Conservation (phyloP, 2,113 vertebrate genomes). For the Leuciscus idus region DNA sequence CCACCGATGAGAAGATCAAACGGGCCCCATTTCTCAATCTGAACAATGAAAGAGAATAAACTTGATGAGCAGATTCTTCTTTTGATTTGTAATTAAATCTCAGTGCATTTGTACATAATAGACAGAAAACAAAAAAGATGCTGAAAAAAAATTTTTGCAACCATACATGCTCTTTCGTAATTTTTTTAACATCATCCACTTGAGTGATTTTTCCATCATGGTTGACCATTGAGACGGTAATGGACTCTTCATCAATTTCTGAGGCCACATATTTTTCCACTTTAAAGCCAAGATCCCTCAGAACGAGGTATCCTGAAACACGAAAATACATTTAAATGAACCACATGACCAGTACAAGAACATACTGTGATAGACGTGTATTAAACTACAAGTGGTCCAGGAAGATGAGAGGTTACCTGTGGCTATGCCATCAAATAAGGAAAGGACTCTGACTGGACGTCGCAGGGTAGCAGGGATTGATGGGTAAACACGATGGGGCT, state of each 20-base stretch:
- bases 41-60: neutral
- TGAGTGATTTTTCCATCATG: conserved; percentile 87
- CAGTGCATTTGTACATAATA: neutral
- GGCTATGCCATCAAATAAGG: conserved; percentile 89
- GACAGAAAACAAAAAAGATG: neutral
- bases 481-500: conserved; percentile 88
- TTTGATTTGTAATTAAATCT: neutral
- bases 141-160: neutral
- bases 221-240: conserved; percentile 76
- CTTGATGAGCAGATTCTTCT: neutral
- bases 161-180: conserved; percentile 82
- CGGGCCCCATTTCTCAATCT: conserved; percentile 90
- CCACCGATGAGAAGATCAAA: conserved; percentile 95
- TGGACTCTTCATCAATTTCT: conserved; percentile 86
- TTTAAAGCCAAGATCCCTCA: conserved; percentile 90
- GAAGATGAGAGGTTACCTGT: conserved; percentile 76
- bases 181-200: conserved; percentile 79
- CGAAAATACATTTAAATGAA: neutral
- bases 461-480: conserved; percentile 82
- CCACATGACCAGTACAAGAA: neutral
- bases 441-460: conserved; percentile 87
- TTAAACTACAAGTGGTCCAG: neutral
- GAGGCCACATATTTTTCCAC: conserved; percentile 90
- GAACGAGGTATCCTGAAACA: conserved; percentile 83
- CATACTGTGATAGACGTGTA: neutral